Evolutionary conservation across 2,797 vertebrate genomes (phyloP).

Genomic region (Diglossa cyanea): DNA sequence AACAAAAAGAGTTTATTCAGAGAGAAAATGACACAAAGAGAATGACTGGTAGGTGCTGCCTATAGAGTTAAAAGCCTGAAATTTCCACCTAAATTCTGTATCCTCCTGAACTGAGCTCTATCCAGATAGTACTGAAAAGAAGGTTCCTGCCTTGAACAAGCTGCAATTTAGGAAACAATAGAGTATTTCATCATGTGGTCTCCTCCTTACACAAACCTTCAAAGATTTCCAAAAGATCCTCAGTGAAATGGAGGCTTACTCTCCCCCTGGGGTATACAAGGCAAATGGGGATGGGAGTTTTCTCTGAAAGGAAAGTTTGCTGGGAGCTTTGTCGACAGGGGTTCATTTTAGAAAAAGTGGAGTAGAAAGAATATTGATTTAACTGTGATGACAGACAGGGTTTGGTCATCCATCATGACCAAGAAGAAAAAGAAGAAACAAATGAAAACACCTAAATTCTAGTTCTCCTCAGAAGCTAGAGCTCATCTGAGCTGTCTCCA

Average conservation of each 20-base stretch:
- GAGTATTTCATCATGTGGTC: neutral
- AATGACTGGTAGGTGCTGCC: neutral
- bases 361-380: neutral
- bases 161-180: neutral
- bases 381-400: neutral
- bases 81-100: neutral
- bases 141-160: neutral
- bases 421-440: neutral
- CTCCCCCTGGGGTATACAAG: neutral
- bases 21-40: neutral
- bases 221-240: neutral
- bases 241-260: neutral
- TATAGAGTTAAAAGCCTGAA: neutral
- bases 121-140: neutral
- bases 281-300: neutral
- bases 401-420: neutral
- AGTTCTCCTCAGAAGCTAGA: neutral
- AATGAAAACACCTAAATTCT: neutral
- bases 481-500: neutral
- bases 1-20: neutral
- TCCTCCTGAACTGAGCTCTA: neutral
- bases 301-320: neutral
- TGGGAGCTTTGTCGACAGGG: neutral
- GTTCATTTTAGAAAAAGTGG: neutral
- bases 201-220: neutral